Percentiles rank a stretch among this genome's conserved stretches.
phyloP scores from a whole-genome alignment of 1,140 invertebrate species.

The Rhagoletis zephyria region DNA sequence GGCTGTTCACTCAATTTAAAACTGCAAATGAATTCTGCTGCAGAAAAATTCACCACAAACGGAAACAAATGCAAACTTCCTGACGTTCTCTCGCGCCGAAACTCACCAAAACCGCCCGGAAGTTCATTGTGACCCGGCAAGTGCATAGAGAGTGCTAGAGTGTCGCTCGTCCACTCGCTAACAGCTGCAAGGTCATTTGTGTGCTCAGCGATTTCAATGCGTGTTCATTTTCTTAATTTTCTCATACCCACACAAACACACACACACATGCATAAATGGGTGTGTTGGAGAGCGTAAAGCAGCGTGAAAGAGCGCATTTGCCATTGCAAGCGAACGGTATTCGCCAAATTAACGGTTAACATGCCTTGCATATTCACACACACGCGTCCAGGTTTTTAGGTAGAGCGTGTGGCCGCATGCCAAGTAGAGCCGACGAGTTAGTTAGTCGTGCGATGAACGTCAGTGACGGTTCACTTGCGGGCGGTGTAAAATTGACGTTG shows the following conservation, averaged over 20 bases:
- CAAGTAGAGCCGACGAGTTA: slow-evolving; percentile 23
- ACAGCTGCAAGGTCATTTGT: background rate
- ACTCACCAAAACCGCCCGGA: background rate
- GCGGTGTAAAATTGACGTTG: slow-evolving; percentile 39
- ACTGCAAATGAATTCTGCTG: too few relatives aligned
- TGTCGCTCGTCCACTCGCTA: background rate
- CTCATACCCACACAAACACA: background rate
- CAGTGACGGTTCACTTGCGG: slow-evolving; percentile 49
- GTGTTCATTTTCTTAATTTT: background rate
- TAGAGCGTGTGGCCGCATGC: slow-evolving; percentile 4
- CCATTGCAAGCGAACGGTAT: background rate
- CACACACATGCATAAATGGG: background rate
- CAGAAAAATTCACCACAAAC: background rate
- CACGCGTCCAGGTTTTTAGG: background rate
- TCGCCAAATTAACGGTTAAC: background rate
- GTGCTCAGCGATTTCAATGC: background rate
- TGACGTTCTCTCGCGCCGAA: background rate
- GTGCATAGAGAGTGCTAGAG: background rate
- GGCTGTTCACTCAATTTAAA: too few relatives aligned
- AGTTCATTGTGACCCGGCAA: background rate
- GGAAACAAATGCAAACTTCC: background rate
- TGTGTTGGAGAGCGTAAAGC: background rate
- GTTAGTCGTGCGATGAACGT: slow-evolving; percentile 51
- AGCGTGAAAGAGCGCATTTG: too few relatives aligned
- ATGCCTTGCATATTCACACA: background rate